phyloP scores from a whole-genome alignment of 2,113 vertebrate genomes.

The Peromyscus leucopus region DNA sequence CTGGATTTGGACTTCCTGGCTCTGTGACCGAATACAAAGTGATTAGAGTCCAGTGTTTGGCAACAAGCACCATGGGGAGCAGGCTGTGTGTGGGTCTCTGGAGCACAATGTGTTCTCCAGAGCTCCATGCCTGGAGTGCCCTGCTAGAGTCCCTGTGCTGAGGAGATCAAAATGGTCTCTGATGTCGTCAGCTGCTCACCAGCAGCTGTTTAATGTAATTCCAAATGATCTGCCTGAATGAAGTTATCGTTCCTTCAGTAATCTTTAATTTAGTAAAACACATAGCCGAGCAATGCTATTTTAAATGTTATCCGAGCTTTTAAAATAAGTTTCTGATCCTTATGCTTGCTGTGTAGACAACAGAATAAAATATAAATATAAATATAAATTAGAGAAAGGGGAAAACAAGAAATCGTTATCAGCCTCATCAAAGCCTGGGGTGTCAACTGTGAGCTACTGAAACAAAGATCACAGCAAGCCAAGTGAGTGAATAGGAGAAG shows the following conservation, averaged over 20 bases:
- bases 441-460: background rate
- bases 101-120: slow-evolving; percentile 85
- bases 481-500: no score
- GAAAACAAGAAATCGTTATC: background rate
- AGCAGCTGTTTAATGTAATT: slow-evolving; percentile 89
- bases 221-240: slow-evolving; percentile 88
- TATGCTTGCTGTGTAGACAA: background rate
- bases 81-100: slow-evolving; percentile 85
- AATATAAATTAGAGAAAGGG: background rate
- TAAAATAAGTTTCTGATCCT: slow-evolving; percentile 36
- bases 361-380: background rate
- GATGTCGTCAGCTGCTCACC: slow-evolving; percentile 87
- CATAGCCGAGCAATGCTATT: slow-evolving; percentile 60
- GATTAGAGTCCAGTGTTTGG: slow-evolving; percentile 88
- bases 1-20: slow-evolving; percentile 88
- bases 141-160: slow-evolving; percentile 80
- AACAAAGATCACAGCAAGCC: background rate
- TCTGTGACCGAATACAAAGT: slow-evolving; percentile 87
- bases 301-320: slow-evolving; percentile 57
- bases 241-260: slow-evolving; percentile 88
- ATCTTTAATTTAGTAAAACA: slow-evolving; percentile 85
- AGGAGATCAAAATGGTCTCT: slow-evolving; percentile 85
- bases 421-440: background rate
- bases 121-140: slow-evolving; percentile 82
- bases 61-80: slow-evolving; percentile 88